A percentile compares a stretch with the other conserved stretches of the same genome.
phyloP scores from a whole-genome alignment of 2,113 vertebrate genomes.

The Platysternon megacephalum region DNA sequence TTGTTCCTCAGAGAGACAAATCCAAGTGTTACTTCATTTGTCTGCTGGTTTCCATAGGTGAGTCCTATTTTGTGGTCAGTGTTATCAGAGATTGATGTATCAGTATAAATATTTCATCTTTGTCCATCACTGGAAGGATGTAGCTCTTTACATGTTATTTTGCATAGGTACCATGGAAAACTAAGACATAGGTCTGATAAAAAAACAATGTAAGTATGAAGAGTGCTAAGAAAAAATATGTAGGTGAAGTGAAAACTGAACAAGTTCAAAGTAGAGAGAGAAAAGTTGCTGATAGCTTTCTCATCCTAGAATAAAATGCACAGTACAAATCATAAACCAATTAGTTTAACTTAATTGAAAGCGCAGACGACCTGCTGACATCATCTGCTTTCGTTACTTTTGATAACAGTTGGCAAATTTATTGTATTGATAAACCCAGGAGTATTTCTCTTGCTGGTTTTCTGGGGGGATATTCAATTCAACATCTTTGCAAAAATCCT shows the following conservation, averaged over 20 bases:
- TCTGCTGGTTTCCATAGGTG: not conserved
- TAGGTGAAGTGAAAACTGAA: not conserved
- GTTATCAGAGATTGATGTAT: not conserved
- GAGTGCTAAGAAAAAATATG: not conserved
- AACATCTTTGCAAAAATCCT: not conserved
- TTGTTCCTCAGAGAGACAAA: not conserved
- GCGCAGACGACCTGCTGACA: not conserved
- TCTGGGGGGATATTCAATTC: not conserved
- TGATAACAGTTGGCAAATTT: not conserved
- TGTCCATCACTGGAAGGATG: not conserved
- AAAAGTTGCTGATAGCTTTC: not conserved
- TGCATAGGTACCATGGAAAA: not conserved
- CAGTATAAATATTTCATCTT: not conserved
- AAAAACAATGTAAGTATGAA: not conserved
- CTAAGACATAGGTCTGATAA: not conserved
- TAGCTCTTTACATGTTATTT: not conserved
- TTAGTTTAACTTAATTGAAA: not conserved
- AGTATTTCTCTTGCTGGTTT: not conserved
- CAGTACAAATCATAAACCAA: not conserved
- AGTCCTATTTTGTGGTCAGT: not conserved
- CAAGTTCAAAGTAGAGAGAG: not conserved
- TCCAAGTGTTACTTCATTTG: not conserved
- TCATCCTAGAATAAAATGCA: not conserved
- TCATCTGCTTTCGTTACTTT: not conserved
- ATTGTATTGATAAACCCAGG: not conserved